phyloP scores from a whole-genome alignment of 2,113 vertebrate genomes.

The Pterophyllum scalare region DNA sequence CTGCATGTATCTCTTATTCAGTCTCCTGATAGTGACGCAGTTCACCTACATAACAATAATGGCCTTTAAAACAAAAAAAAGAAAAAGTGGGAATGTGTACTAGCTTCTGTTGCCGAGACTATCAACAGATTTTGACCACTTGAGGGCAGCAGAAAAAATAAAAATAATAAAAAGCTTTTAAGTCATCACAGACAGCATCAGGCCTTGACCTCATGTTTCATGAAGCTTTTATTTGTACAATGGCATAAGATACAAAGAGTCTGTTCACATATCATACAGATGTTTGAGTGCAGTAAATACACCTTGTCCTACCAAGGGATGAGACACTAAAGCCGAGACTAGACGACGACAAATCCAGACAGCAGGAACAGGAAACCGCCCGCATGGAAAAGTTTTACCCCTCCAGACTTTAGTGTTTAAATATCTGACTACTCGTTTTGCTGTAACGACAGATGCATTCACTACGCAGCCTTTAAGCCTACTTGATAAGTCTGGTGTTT shows the following conservation, averaged over 20 bases:
- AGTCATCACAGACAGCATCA: background rate
- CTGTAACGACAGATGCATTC: background rate
- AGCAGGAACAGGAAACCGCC: constrained; percentile 11
- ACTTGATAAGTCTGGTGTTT: constrained; percentile 1
- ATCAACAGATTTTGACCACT: background rate
- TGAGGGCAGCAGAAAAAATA: too few relatives aligned
- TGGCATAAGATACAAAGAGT: constrained; percentile 79
- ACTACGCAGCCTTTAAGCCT: constrained; percentile 21
- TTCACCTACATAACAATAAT: background rate
- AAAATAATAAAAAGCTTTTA: too few relatives aligned
- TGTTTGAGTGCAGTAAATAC: constrained; percentile 57
- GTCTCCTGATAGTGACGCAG: background rate
- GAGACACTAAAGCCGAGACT: constrained; percentile 11
- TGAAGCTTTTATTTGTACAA: constrained; percentile 80
- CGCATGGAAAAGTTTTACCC: background rate
- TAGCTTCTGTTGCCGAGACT: background rate
- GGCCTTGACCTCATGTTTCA: constrained; percentile 21
- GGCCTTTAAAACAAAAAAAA: background rate
- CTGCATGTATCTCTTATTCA: background rate
- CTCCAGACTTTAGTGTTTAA: background rate
- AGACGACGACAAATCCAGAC: constrained; percentile 14
- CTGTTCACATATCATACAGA: constrained; percentile 66
- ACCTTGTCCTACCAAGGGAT: constrained; percentile 34
- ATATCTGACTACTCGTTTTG: background rate
- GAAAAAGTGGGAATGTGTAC: too few relatives aligned